phyloP scores from a whole-genome alignment of 2,797 vertebrate species.

The Gallinago solitaria region DNA sequence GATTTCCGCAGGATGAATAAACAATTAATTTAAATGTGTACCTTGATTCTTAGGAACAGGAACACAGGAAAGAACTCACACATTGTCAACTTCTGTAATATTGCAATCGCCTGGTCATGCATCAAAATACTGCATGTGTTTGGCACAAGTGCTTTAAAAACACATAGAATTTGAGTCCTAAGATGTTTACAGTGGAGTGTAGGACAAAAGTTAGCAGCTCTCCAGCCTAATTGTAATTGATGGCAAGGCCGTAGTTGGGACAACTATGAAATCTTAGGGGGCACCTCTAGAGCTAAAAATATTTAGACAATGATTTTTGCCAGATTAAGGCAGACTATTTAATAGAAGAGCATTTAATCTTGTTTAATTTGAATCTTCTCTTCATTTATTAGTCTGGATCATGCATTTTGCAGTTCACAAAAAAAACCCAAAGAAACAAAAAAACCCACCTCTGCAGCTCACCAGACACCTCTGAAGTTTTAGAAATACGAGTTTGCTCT shows the following conservation, averaged over 20 bases:
- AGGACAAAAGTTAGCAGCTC: neutral
- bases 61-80: neutral
- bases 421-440: neutral
- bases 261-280: neutral
- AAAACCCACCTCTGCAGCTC: neutral
- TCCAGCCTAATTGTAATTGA: neutral
- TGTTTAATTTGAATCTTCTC: neutral
- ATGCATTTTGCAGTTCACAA: neutral
- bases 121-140: neutral
- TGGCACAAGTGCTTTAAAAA: neutral
- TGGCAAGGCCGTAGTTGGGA: neutral
- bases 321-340: neutral
- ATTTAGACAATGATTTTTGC: neutral
- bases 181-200: neutral
- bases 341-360: neutral
- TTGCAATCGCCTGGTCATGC: neutral
- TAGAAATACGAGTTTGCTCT: neutral
- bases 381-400: neutral
- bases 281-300: neutral
- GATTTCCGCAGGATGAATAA: neutral
- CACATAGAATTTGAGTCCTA: neutral
- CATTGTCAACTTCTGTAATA: neutral
- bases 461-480: neutral
- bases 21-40: neutral
- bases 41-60: neutral